phyloP scores from a whole-genome alignment of 1,140 invertebrate species.

The Ceratitis capitata region DNA sequence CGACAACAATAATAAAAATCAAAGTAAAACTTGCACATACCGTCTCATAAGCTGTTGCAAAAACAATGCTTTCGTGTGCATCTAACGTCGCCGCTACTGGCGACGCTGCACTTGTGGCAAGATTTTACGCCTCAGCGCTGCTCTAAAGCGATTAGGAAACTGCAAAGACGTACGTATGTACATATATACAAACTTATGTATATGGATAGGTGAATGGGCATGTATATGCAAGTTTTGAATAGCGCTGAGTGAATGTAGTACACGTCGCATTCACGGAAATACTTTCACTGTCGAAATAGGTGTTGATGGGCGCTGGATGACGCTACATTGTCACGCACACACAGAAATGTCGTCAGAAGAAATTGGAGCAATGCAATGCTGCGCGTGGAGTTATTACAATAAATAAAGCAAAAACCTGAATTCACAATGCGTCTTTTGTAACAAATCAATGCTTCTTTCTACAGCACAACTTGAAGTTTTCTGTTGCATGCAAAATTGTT shows the following conservation, averaged over 20 bases:
- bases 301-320: neutral
- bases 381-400: slow-evolving; percentile 23
- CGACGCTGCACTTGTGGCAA: neutral
- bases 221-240: neutral
- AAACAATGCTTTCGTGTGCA: slow-evolving; percentile 6
- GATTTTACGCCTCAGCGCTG: slow-evolving; percentile 14
- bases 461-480: neutral
- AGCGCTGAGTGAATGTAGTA: neutral
- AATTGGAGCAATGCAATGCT: slow-evolving; percentile 18
- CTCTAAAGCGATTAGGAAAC: slow-evolving; percentile 33
- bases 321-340: neutral
- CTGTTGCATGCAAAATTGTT: neutral
- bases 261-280: slow-evolving; percentile 1
- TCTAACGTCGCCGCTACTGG: neutral
- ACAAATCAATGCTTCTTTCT: slow-evolving; percentile 22
- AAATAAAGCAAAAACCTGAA: neutral
- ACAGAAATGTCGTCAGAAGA: slow-evolving; percentile 14
- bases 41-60: neutral
- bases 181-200: neutral
- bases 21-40: neutral
- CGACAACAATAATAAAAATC: neutral
- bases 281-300: slow-evolving; percentile 17
- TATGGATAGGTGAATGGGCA: too few species aligned
- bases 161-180: neutral
- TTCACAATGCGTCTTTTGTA: slow-evolving; percentile 14